These are phyloP conservation scores for Ennomos erosarius DNA, from an alignment of 2,888 invertebrate species.

Conservation along the genomic window DNA sequence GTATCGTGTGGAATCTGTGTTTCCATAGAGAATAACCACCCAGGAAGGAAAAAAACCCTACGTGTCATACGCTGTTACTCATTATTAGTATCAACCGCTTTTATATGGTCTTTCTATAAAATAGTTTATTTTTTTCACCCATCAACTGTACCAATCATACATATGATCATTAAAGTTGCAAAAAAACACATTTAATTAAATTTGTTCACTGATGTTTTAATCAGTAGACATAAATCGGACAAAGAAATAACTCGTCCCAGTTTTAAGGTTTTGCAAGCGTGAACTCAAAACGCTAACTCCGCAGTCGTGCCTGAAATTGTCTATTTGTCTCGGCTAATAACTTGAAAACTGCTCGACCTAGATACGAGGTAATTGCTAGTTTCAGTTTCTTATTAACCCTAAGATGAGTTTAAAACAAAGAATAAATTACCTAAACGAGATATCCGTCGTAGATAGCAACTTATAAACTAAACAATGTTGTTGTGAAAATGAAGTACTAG, in stretches of 20 bases:
- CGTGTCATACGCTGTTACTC: no score
- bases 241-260: conserved; percentile 26
- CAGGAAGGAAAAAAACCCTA: no score
- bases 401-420: conserved; percentile 6
- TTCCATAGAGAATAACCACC: no score
- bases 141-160: no score
- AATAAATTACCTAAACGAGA: not conserved
- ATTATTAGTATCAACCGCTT: no score
- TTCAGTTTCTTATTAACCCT: conserved; percentile 24
- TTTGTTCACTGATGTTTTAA: conserved; percentile 30
- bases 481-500: not conserved
- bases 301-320: conserved; percentile 27
- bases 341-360: conserved; percentile 35
- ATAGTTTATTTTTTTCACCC: no score
- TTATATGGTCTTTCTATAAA: no score
- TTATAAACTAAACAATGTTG: not conserved
- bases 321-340: conserved; percentile 33
- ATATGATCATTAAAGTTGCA: conserved; percentile 10
- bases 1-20: no score
- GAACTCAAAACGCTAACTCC: conserved; percentile 17
- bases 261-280: conserved; percentile 15
- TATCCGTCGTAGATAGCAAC: not conserved
- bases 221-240: conserved; percentile 32
- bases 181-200: conserved; percentile 21
- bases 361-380: conserved; percentile 30